Conservation (phyloP, 2,113 vertebrate genomes). For the Misgurnus mizolepis region DNA sequence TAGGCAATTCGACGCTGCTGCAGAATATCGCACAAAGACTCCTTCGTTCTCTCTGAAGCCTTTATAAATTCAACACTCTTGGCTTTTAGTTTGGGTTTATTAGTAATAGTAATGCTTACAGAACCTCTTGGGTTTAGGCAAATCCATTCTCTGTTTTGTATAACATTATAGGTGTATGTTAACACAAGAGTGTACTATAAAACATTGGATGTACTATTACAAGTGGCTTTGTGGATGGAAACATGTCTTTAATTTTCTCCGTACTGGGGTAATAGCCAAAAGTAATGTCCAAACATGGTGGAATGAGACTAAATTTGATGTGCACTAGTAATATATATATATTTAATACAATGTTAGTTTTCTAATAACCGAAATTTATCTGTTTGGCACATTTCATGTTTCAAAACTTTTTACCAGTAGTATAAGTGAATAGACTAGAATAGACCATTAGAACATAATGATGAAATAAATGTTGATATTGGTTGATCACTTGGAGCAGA, state of each 20-base stretch:
- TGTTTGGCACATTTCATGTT: no score
- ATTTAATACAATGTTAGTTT: no score
- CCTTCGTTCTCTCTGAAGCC: constrained; percentile 60
- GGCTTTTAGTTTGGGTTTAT: constrained; percentile 67
- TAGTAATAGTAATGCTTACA: constrained; percentile 67
- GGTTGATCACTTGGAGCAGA: no score
- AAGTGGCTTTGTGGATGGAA: not conserved
- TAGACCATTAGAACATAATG: no score
- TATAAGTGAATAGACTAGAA: no score
- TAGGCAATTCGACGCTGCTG: not conserved
- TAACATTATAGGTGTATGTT: not conserved
- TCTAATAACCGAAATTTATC: no score
- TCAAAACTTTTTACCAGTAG: no score
- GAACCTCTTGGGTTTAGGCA: constrained; percentile 63
- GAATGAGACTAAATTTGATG: not conserved
- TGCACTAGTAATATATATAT: not conserved
- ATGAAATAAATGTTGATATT: no score
- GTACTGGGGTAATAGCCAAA: constrained; percentile 6
- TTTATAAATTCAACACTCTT: constrained; percentile 70
- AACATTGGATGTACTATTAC: not conserved
- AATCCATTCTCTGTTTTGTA: constrained; percentile 59
- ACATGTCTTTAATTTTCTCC: not conserved
- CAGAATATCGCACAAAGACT: constrained; percentile 16
- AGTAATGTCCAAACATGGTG: not conserved
- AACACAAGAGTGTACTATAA: not conserved